phyloP scores from a whole-genome alignment of 2,113 vertebrate species.

The Tachuris rubrigastra region DNA sequence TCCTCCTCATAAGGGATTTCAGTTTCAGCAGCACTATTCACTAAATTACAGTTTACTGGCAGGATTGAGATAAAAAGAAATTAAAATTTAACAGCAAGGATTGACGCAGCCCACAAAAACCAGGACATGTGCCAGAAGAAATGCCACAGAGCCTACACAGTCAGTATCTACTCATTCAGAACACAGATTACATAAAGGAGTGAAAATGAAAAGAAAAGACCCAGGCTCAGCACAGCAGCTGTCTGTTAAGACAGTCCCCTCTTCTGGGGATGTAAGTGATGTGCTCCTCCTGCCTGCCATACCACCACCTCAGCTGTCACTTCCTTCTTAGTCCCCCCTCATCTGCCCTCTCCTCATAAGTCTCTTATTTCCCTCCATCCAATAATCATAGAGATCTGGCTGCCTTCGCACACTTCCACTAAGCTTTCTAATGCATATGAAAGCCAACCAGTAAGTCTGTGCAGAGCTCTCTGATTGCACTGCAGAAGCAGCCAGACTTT shows the following conservation, averaged over 20 bases:
- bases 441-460: not conserved
- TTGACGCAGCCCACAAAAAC: not conserved
- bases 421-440: not conserved
- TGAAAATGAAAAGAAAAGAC: not conserved
- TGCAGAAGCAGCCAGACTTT: not conserved
- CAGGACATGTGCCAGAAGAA: not conserved
- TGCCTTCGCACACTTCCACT: not conserved
- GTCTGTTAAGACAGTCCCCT: not conserved
- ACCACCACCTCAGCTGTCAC: not conserved
- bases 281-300: not conserved
- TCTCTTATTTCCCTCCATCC: not conserved
- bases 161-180: not conserved
- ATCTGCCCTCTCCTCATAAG: not conserved
- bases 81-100: conserved; percentile 2
- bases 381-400: not conserved
- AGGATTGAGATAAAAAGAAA: not conserved
- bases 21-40: not conserved
- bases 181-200: not conserved
- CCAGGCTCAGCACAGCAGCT: not conserved
- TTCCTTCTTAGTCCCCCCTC: not conserved
- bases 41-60: not conserved
- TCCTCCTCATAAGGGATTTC: not conserved
- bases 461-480: not conserved
- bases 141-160: not conserved
- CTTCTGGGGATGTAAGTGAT: not conserved